These are phyloP conservation scores for Takifugu ocellatus DNA, from an alignment of 2,797 vertebrate genomes.

Conservation along the genomic window DNA sequence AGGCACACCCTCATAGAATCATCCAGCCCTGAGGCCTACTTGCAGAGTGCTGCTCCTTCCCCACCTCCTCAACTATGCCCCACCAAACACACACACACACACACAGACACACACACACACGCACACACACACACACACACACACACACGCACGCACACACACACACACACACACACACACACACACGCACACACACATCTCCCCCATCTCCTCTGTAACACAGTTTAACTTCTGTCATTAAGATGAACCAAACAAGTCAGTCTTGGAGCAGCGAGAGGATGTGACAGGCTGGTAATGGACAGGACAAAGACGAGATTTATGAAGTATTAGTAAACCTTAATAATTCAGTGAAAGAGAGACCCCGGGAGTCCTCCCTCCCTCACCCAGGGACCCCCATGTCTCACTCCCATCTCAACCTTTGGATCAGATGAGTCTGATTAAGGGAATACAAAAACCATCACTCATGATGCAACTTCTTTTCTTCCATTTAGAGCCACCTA, in stretches of 20 bases:
- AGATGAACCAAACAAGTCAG: conserved; percentile 71
- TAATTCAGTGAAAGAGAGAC: conserved; percentile 75
- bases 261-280: conserved; percentile 63
- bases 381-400: conserved; percentile 14
- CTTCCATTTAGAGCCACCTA: too few relatives aligned
- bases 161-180: background rate
- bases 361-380: conserved; percentile 46
- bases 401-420: conserved; percentile 29
- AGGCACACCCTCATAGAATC: conserved; percentile 43
- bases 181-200: background rate
- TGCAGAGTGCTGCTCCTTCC: conserved; percentile 53
- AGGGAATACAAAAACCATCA: too few relatives aligned
- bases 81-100: background rate
- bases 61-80: conserved; percentile 1
- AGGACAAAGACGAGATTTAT: conserved; percentile 78
- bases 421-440: conserved; percentile 7
- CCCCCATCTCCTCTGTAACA: conserved; percentile 67
- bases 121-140: too few relatives aligned
- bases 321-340: conserved; percentile 83
- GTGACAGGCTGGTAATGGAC: conserved; percentile 80
- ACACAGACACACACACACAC: background rate
- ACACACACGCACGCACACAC: background rate
- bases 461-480: too few relatives aligned
- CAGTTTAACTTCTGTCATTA: conserved; percentile 81
- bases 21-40: conserved; percentile 66